Conservation (phyloP, 2,797 vertebrate species). For the Phrynocephalus guinanensis region DNA sequence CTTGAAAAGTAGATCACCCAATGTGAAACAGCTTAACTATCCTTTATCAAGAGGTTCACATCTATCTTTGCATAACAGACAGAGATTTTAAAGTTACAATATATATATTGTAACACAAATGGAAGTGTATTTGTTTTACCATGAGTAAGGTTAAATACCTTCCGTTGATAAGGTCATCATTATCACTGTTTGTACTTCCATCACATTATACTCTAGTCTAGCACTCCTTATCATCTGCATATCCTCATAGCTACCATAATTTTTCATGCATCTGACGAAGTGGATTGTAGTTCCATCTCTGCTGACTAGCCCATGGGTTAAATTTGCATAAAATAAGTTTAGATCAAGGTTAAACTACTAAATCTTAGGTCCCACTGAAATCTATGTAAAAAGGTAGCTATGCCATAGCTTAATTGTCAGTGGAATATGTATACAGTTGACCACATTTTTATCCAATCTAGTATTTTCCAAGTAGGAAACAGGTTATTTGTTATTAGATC, state of each 20-base stretch:
- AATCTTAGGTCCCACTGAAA: not conserved
- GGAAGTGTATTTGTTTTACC: not conserved
- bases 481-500: not conserved
- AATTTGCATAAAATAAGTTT: not conserved
- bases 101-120: too few species aligned
- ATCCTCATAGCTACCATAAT: not conserved
- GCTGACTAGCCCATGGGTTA: not conserved
- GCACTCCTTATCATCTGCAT: too few species aligned
- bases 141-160: too few species aligned
- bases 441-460: not conserved
- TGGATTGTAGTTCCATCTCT: not conserved
- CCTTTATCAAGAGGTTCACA: not conserved
- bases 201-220: too few species aligned
- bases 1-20: not conserved
- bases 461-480: not conserved
- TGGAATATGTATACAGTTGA: not conserved
- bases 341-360: not conserved
- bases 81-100: too few species aligned
- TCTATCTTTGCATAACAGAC: not conserved
- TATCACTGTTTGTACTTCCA: not conserved
- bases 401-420: not conserved
- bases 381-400: not conserved
- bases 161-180: too few species aligned
- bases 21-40: not conserved
- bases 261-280: not conserved